Percentiles rank a stretch among this genome's conserved stretches.
Conservation (phyloP, 2,888 invertebrate species). For the Lasius fuliginosus region DNA sequence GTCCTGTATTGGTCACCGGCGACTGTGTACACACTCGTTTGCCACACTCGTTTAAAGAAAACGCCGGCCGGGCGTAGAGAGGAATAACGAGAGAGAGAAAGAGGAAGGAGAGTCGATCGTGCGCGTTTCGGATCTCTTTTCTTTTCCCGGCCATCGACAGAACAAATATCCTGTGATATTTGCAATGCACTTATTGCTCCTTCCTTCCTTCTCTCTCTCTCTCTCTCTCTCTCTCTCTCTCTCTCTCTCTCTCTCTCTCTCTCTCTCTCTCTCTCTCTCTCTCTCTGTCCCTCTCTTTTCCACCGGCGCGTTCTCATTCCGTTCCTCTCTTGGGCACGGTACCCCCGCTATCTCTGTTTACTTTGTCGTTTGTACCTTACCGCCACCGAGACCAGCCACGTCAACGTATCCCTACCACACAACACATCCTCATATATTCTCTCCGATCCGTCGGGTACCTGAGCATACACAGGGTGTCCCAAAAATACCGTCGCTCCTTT, state of each 20-base stretch:
- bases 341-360: slow-evolving; percentile 56
- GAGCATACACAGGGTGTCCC: not conserved
- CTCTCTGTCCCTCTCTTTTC: not conserved
- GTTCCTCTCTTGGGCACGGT: slow-evolving; percentile 13
- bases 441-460: not conserved
- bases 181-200: slow-evolving; percentile 75
- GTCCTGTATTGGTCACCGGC: slow-evolving; percentile 36
- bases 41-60: slow-evolving; percentile 55
- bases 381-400: slow-evolving; percentile 54
- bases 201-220: not conserved
- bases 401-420: slow-evolving; percentile 16
- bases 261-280: not conserved
- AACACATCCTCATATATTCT: slow-evolving; percentile 36
- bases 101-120: slow-evolving; percentile 57
- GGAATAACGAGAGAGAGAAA: not conserved
- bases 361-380: slow-evolving; percentile 59
- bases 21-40: slow-evolving; percentile 53
- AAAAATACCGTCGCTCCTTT: not conserved
- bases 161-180: slow-evolving; percentile 73
- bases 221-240: not conserved
- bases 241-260: not conserved
- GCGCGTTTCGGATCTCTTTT: slow-evolving; percentile 57
- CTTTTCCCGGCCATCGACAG: slow-evolving; percentile 61
- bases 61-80: slow-evolving; percentile 36
- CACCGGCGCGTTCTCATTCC: slow-evolving; percentile 20